These are phyloP conservation scores for Pristionchus exspectatus DNA, from an alignment of 2,888 invertebrate genomes.

Conservation along the genomic window DNA sequence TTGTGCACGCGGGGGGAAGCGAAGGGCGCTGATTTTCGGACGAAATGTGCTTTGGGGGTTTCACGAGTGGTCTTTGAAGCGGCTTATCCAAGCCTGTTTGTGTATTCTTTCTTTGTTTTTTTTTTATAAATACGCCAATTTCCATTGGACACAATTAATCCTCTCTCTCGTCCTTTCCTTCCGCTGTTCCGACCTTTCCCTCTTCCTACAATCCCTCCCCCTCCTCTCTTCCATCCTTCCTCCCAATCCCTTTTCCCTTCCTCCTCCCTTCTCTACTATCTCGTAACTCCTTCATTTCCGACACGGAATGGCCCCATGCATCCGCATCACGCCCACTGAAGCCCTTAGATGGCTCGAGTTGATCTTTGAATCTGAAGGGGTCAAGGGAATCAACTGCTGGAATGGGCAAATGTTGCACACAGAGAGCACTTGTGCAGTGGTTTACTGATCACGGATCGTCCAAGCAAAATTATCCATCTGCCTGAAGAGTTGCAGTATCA, in stretches of 20 bases:
- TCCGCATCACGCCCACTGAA: neutral
- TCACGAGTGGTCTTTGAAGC: neutral
- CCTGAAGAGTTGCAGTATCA: neutral
- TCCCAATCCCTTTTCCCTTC: neutral
- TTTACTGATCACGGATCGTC: neutral
- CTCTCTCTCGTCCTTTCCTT: neutral
- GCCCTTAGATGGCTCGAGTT: neutral
- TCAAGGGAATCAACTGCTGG: neutral
- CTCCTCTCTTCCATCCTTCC: neutral
- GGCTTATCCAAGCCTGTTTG: neutral
- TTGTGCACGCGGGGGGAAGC: neutral
- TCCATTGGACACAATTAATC: neutral
- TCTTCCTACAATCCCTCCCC: neutral
- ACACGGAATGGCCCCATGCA: constrained; percentile 20
- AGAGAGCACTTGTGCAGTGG: neutral
- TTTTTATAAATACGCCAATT: neutral
- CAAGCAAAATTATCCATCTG: neutral
- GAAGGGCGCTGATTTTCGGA: neutral
- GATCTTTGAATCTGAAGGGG: neutral
- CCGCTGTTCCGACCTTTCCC: neutral
- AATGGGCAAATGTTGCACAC: neutral
- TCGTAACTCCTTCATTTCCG: constrained; percentile 39
- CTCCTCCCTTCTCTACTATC: neutral
- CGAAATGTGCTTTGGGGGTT: neutral
- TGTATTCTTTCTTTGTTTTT: neutral